Percentiles rank a stretch among this genome's conserved stretches.
These are phyloP conservation scores for Sylvietta virens DNA, from an alignment of 2,113 vertebrate species.

Conservation along the genomic window DNA sequence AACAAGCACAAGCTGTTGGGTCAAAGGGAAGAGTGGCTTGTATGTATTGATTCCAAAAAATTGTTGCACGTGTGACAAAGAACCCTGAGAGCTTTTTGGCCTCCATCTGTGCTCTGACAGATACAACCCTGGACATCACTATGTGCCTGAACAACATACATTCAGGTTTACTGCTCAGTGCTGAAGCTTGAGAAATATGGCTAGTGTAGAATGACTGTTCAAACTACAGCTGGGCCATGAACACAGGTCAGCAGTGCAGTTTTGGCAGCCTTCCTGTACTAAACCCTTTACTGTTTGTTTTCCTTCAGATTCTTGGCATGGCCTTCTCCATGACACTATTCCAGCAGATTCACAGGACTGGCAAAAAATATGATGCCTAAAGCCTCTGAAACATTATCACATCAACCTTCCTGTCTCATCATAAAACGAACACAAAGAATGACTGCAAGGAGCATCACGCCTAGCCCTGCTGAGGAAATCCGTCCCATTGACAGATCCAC, in stretches of 20 bases:
- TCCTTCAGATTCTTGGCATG: constrained; percentile 94
- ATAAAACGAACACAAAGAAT: background rate
- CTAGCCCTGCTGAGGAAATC: constrained; percentile 38
- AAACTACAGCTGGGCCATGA: background rate
- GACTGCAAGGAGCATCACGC: background rate
- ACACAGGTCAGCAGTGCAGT: background rate
- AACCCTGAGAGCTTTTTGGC: background rate
- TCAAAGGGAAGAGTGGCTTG: background rate
- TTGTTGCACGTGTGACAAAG: background rate
- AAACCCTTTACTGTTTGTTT: background rate
- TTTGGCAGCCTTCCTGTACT: background rate
- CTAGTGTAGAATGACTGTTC: background rate
- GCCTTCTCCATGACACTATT: constrained; percentile 98
- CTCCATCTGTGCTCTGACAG: background rate
- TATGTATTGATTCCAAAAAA: background rate
- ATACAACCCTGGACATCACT: background rate
- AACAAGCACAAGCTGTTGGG: background rate
- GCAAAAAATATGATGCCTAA: constrained; percentile 97
- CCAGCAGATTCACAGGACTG: constrained; percentile 97
- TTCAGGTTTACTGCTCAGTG: background rate
- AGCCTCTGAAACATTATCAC: constrained; percentile 24
- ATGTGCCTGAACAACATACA: background rate
- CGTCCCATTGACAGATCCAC: background rate
- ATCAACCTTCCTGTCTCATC: constrained; percentile 35
- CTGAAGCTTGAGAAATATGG: background rate